A percentile compares a stretch with the other conserved stretches of the same genome.
phyloP scores from a whole-genome alignment of 2,888 invertebrate species.

The Matsumyia berberina region DNA sequence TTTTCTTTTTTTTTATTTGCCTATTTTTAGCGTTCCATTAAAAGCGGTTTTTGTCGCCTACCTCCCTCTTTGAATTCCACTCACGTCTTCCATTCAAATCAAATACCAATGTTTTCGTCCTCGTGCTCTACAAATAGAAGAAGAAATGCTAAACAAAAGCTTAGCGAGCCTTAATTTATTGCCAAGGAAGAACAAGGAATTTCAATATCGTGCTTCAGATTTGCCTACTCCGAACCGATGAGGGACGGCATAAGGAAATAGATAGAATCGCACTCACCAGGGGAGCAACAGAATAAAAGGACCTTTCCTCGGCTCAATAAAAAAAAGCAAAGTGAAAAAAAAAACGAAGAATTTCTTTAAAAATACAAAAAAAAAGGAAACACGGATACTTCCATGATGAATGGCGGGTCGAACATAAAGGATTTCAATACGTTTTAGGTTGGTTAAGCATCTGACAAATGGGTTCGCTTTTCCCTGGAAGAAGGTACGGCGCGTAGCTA shows the following conservation, averaged over 20 bases:
- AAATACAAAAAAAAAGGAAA: conserved; percentile 11
- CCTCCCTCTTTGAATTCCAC: not conserved
- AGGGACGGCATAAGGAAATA: not conserved
- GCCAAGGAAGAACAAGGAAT: conserved; percentile 38
- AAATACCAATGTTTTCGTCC: conserved; percentile 45
- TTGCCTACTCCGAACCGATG: conserved; percentile 5
- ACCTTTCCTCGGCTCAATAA: not conserved
- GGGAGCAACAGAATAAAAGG: conserved; percentile 14
- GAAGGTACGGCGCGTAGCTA: too few relatives aligned
- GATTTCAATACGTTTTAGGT: conserved; percentile 46
- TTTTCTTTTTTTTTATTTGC: not conserved
- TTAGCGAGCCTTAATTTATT: conserved; percentile 24
- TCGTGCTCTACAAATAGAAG: conserved; percentile 11
- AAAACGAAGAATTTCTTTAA: too few relatives aligned
- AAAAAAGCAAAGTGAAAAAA: conserved; percentile 10
- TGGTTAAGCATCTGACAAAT: conserved; percentile 64
- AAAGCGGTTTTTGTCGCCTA: not conserved
- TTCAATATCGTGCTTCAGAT: conserved; percentile 42
- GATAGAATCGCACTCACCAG: not conserved
- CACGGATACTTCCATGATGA: conserved; percentile 44
- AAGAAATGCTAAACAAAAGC: conserved; percentile 36
- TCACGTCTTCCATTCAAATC: conserved; percentile 28
- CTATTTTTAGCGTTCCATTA: conserved; percentile 16
- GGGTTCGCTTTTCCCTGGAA: conserved; percentile 24
- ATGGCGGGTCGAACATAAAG: conserved; percentile 36